A percentile compares a stretch with the other conserved stretches of the same genome.
phyloP scores from a whole-genome alignment of 2,113 vertebrate species.

The Enhydra lutris region DNA sequence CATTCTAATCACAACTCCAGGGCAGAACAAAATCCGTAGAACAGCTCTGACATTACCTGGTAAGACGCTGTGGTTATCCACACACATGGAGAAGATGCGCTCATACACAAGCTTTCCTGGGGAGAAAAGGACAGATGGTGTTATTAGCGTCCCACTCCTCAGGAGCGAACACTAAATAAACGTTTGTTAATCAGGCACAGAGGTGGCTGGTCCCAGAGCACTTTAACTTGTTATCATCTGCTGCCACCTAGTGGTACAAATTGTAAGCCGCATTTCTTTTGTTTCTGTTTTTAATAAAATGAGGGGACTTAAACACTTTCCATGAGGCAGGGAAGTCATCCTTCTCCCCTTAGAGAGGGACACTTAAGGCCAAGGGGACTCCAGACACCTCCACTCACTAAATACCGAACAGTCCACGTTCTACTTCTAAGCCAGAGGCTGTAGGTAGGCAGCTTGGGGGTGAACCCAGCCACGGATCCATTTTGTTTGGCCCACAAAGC shows the following conservation, averaged over 20 bases:
- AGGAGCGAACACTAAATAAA: constrained; percentile 8
- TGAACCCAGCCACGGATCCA: not conserved
- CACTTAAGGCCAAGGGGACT: not conserved
- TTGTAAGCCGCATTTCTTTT: not conserved
- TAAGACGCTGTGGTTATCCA: constrained; percentile 81
- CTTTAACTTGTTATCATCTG: not conserved
- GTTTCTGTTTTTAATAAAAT: not conserved
- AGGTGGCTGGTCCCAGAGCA: rapidly evolving
- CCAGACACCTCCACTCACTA: not conserved
- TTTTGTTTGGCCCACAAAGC: not conserved
- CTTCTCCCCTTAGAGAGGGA: not conserved
- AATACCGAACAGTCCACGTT: not conserved
- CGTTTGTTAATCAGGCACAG: not conserved
- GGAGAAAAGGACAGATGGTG: not conserved
- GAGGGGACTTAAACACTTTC: not conserved
- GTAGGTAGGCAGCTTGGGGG: not conserved
- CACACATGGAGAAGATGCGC: constrained; percentile 95
- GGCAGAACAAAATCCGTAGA: rapidly evolving
- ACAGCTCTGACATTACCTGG: constrained; percentile 83
- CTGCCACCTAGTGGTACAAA: constrained; percentile 78
- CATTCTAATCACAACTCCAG: not conserved
- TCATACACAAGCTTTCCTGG: constrained; percentile 95
- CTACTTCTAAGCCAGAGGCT: not conserved
- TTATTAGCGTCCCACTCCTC: not conserved
- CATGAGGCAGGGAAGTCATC: not conserved